Evolutionary conservation across 2,888 invertebrate genomes (phyloP), one percentile per base, ranked within the genome.

Genomic region (Agrotis clavis): DNA sequence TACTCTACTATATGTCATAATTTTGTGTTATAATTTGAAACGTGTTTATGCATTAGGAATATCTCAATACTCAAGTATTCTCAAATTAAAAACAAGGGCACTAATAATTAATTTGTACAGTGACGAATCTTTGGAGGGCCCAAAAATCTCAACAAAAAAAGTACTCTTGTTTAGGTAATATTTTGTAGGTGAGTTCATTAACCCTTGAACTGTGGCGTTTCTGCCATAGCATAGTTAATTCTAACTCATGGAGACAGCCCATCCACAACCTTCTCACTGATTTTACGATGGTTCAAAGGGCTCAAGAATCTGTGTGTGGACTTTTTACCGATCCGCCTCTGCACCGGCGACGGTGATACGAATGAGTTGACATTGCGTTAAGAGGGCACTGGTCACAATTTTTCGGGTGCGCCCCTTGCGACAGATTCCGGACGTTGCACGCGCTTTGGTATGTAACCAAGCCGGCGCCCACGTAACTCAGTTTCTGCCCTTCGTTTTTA

Each of bases 1-100:
- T 50, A 59, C 53, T 25, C 21, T 21, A 7, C 9, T 47, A 30
- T 14, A 63, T 51, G 64, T 66, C 30, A 56, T 41, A 48, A 48
- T 61, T 57, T 16, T 66, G 66, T 67, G 62, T 67, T 50, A 25
- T 59, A 25, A 19, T 53, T n/a, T 47, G 14, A 50, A 64, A 25
- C 5, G 4, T 56, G 65, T 61, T 64, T 73, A 50, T 64, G 75
- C 53, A 64, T 79, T 62, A 50, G 53, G 45, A 13, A 9, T 57
- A n/a, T 57, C 35, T 35, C 4, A 0, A 13, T 62, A 30, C 4
- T 56, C 13, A 4, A 30, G 13, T n/a, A 21, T 6, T 50, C 0
- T 11, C 1, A 14, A 47, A 47, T 16, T 18, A 35, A 35, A 19
- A 5, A 4, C 16, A n/a, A 1, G 41, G 9, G 9, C 41, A 41